Evolutionary conservation across 1,140 invertebrate species (phyloP), one percentile per base, ranked within the genome.

Genomic region (Hestina assimilis): DNA sequence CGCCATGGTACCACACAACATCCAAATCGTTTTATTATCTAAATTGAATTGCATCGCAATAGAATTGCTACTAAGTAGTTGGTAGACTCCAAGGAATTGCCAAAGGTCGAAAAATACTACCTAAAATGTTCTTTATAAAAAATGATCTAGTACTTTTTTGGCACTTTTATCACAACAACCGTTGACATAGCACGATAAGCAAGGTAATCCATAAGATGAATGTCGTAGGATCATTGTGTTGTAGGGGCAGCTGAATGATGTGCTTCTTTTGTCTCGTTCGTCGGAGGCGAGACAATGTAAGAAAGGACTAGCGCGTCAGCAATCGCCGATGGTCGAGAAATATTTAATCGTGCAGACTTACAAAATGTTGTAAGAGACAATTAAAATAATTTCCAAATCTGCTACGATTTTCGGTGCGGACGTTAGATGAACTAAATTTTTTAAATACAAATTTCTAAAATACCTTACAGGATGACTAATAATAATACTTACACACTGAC

Each of bases 171-270:
- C 20, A 50, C 59, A 50, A 38, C 66, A 64, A 50, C 64, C 67
- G 55, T 58, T 67, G n/a, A n/a, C n/a, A n/a, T n/a, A n/a, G 56
- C 52, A 41, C 68, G 79, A 79, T 82, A 82, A 79, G 74, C 75
- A 82, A 84, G 75, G 79, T 79, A 82, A 84, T 84, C 79, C 77
- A 23, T 29, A 84, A 79, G 74, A 84, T 74, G 79, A 81, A 82
- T 84, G 82, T 74, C 70, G 59, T 67, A 60, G 64, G 74, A 77
- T 75, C 81, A 79, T 74, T 75, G 69, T 63, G 21, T 42, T 60
- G 21, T 33, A 62, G 66, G 72, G 76, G 69, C 66, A 62, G 74
- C 79, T 66, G 79, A 82, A 72, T 78, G 79, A 85, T 85, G 79
- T 58, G 82, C 66, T 82, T 82, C 81, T 84, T 82, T 84, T 84